Evolutionary conservation across 1,140 invertebrate genomes (phyloP), one percentile per base, ranked within the genome.

Genomic region (Stenopsyche tienmushanensis): DNA sequence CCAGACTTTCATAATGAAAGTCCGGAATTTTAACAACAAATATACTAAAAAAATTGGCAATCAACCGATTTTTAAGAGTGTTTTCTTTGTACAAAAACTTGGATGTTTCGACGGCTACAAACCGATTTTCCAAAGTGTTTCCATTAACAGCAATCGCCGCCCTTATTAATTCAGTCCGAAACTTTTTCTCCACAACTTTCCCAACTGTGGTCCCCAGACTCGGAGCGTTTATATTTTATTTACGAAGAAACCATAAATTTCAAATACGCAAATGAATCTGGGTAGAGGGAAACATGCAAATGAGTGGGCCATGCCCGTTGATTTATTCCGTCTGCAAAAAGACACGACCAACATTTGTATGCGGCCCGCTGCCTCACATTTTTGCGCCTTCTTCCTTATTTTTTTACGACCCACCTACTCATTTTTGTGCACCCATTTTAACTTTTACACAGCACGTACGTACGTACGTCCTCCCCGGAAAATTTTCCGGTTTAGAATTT

Each of bases 301-400:
- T 62, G 42, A 62, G 58, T 39, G 53, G 54, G 26, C 29, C 25
- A 39, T 26, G 58, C 29, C 44, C 18, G 18, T 15, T 62, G 58
- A 62, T 62, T 62, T 62, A 62, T 62, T 62, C 58, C 29, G 26
- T 25, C 58, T 62, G 26, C 41, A 47, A 62, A 62, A 62, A 49
- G 58, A 62, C 58, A 62, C 58, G 20, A 20, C 5, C 41, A 24
- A 49, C 44, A 62, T 62, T 62, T 62, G 58, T 62, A 62, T 62
- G 58, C 58, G 58, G 58, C 21, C 29, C 44, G 58, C 9, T 21
- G 23, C 25, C 34, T 62, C 50, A 47, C 26, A 49, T 57, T 57
- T 26, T 25, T 54, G 10, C 26, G 13, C n/a, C 26, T 13, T 20
- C 53, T 13, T 13, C 20, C n/a, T n/a, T n/a, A n/a, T n/a, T n/a